These are phyloP conservation scores for Acinonyx jubatus DNA, from an alignment of 2,113 vertebrate genomes.

Conservation along the genomic window DNA sequence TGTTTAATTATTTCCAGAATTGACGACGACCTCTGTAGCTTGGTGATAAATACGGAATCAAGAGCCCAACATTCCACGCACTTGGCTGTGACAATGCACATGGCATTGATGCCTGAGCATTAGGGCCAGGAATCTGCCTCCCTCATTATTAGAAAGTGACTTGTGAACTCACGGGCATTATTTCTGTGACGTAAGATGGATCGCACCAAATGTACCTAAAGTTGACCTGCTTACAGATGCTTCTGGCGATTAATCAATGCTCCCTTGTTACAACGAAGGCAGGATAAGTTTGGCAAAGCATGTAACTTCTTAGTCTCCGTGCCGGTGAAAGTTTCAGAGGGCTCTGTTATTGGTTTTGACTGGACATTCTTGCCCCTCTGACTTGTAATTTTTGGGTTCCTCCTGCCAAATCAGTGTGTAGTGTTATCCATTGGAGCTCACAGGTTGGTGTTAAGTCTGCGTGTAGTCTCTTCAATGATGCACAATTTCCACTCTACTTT, in stretches of 20 bases:
- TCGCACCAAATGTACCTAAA: neutral
- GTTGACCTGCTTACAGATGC: neutral
- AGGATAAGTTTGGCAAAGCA: neutral
- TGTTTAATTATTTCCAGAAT: slow-evolving; percentile 48
- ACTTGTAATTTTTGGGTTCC: neutral
- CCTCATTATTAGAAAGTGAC: neutral
- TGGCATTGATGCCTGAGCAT: neutral
- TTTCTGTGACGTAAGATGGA: neutral
- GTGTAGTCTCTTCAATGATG: neutral
- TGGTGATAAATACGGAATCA: neutral
- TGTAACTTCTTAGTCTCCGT: neutral
- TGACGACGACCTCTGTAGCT: neutral
- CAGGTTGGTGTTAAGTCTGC: neutral
- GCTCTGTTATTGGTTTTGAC: neutral
- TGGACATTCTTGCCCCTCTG: neutral
- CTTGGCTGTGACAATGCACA: neutral
- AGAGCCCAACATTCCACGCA: neutral
- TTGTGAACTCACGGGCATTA: neutral
- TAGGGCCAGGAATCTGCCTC: neutral
- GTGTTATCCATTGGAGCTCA: neutral
- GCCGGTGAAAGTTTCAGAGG: neutral
- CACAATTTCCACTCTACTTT: neutral
- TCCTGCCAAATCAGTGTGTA: neutral
- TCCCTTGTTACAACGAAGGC: neutral
- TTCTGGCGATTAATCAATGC: neutral